Base-by-base conservation (phyloP, 92 coral and sea anemone species). In the Virgularia gustaviana region DNA sequence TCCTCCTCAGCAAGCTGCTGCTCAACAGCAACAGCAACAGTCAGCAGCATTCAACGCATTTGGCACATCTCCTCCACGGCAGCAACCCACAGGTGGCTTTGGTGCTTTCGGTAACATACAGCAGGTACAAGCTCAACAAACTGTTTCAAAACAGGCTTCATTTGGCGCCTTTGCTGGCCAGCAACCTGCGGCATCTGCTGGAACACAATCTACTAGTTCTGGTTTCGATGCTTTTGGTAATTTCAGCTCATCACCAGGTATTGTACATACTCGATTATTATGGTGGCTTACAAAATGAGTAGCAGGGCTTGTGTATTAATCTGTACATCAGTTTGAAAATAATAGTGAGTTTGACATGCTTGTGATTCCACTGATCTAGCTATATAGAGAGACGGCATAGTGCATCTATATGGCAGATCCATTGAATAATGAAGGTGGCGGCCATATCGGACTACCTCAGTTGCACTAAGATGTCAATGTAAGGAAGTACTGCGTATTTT, bases 151-250 rank as follows among this genome's bases (percentile, higher is more conserved):
- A 68, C 75, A 68, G 24, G 36, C 60, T 22, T 33, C 60, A 4
- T 68, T 68, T 16, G 75, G 75, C 49, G 59, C 75, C 36, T 49
- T 68, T 16, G 75, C 41, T 49, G 51, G 36, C 31, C 58, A 42
- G 24, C 70, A 75, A 19, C 79, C 85, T 11, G 58, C 87, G 10
- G 49, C 83, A 39, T 68, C 81, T 36, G 67, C 83, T 10, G 63
- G n/a, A n/a, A n/a, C n/a, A n/a, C n/a, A n/a, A n/a, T n/a, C n/a
- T n/a, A n/a, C n/a, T n/a, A n/a, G 80, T 59, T 83, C 88, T 60
- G 51, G 38, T 68, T 86, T 89, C 47, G 83, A 72, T 79, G 90
- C 99, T 1, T 94, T 94, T 80, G 90, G 89, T 20, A 29, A 85
- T 30, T 76, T 83, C 18, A 47, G 81, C 36, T 79, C 97, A 4